A percentile compares a stretch with the other conserved stretches of the same genome.
Conservation (phyloP, 2,113 vertebrate genomes). For the Trogon surrucura region DNA sequence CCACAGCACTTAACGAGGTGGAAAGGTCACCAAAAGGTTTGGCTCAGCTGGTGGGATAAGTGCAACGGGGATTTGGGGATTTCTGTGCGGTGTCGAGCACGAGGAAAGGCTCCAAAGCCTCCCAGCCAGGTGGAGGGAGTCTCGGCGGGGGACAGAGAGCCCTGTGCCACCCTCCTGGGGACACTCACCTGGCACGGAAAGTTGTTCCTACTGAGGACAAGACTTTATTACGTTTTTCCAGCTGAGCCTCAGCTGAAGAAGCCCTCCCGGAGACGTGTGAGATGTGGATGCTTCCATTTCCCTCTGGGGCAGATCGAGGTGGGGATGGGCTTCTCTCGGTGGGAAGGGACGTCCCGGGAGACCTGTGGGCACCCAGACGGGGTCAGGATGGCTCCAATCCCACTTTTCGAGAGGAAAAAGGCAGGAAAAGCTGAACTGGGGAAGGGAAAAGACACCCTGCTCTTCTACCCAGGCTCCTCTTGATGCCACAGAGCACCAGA, state of each 20-base stretch:
- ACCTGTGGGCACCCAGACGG: not conserved
- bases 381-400: not conserved
- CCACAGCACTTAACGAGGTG: not conserved
- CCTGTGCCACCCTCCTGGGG: not conserved
- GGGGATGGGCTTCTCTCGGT: not conserved
- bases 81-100: fast-evolving
- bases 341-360: not conserved
- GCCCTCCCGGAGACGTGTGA: fast-evolving
- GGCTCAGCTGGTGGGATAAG: not conserved
- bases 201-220: not conserved
- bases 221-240: not conserved
- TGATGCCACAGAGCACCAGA: too few species aligned
- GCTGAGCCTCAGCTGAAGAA: not conserved
- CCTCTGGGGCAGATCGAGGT: not conserved
- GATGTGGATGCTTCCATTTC: not conserved
- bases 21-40: not conserved
- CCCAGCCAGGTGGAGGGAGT: not conserved
- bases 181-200: not conserved
- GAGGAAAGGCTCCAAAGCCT: not conserved
- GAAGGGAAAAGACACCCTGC: not conserved
- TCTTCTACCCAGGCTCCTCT: not conserved
- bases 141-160: not conserved
- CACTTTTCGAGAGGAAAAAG: not conserved
- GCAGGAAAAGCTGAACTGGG: not conserved
- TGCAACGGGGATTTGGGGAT: not conserved